Conservation (phyloP, 2,888 invertebrate genomes). For the Drosophila basisetae region DNA sequence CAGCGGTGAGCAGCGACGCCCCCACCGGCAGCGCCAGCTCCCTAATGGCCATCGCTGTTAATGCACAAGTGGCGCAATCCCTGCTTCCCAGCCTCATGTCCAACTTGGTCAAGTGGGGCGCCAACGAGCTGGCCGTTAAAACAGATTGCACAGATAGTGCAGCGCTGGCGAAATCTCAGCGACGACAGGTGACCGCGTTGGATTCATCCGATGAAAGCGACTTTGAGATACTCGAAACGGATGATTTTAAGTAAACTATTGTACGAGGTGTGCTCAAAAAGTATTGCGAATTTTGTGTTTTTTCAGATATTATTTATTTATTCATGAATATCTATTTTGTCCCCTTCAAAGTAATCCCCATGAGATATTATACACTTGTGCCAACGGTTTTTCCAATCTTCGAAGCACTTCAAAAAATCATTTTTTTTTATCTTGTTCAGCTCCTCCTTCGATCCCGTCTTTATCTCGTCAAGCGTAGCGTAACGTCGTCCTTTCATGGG, state of each 20-base stretch:
- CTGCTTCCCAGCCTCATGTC: conserved; percentile 79
- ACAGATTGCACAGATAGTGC: conserved; percentile 16
- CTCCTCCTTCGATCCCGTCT: too few relatives aligned
- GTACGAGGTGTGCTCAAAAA: neutral
- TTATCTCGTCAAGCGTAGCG: too few relatives aligned
- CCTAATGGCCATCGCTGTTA: conserved; percentile 53
- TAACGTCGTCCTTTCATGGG: too few relatives aligned
- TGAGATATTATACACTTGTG: too few relatives aligned
- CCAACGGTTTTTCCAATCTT: too few relatives aligned
- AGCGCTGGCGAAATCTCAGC: conserved; percentile 32
- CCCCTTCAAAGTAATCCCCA: too few relatives aligned
- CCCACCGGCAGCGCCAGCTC: conserved; percentile 26
- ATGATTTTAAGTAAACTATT: conserved; percentile 81
- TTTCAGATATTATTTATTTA: too few relatives aligned
- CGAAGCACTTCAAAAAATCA: too few relatives aligned
- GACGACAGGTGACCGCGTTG: conserved; percentile 68
- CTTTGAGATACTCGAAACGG: conserved; percentile 84
- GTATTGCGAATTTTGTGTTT: too few relatives aligned
- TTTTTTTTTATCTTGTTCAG: too few relatives aligned
- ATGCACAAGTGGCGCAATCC: conserved; percentile 70
- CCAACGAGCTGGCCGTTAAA: conserved; percentile 3
- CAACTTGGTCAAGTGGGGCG: conserved; percentile 78
- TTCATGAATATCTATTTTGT: too few relatives aligned
- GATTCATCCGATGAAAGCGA: conserved; percentile 85
- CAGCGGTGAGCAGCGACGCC: neutral